Conservation (phyloP, 2,113 vertebrate genomes). For the Brachirus orientalis region DNA sequence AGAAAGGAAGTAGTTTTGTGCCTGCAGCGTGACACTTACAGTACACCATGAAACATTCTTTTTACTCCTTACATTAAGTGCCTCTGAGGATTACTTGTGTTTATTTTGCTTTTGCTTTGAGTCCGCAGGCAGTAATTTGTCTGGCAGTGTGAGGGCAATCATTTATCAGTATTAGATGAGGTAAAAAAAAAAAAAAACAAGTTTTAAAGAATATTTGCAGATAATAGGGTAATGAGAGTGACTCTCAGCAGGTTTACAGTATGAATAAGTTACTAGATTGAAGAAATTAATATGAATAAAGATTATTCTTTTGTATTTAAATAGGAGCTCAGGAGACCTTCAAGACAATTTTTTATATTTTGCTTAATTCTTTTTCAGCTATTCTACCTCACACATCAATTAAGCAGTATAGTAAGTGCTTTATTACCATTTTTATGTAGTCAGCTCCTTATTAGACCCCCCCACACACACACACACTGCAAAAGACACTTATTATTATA, state of each 20-base stretch:
- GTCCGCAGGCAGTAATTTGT: slow-evolving; percentile 40
- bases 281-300: slow-evolving; percentile 45
- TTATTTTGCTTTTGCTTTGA: slow-evolving; percentile 40
- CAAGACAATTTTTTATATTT: slow-evolving; percentile 6
- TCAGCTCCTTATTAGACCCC: slow-evolving; percentile 21
- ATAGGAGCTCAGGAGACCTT: slow-evolving; percentile 24
- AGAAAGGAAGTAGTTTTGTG: slow-evolving; percentile 25
- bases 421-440: slow-evolving; percentile 7
- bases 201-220: slow-evolving; percentile 25
- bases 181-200: slow-evolving; percentile 22
- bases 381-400: slow-evolving; percentile 9
- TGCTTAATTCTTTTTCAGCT: background rate
- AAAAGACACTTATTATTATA: slow-evolving; percentile 57
- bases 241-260: slow-evolving; percentile 26
- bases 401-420: background rate
- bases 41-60: slow-evolving; percentile 6
- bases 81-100: slow-evolving; percentile 37
- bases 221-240: slow-evolving; percentile 37
- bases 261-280: slow-evolving; percentile 53
- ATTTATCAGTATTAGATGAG: too few species aligned
- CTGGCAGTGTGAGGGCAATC: slow-evolving; percentile 8
- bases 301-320: slow-evolving; percentile 26
- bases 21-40: slow-evolving; percentile 20
- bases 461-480: background rate
- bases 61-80: slow-evolving; percentile 20